phyloP scores from a whole-genome alignment of 2,888 invertebrate species.

The Papilio elwesi region DNA sequence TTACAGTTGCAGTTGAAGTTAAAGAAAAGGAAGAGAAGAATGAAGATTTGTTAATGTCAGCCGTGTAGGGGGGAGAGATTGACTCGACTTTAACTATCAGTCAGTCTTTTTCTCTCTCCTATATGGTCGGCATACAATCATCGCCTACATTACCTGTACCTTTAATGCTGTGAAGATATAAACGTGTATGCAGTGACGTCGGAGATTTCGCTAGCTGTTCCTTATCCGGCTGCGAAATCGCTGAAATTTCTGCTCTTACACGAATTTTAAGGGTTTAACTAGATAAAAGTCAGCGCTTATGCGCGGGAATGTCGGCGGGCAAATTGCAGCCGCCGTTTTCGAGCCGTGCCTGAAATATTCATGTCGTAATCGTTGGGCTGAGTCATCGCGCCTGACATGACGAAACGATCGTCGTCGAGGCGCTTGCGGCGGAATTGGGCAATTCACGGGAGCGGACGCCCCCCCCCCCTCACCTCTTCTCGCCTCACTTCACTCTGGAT shows the following conservation, averaged over 20 bases:
- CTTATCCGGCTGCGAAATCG: conserved; percentile 77
- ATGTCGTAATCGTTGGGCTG: conserved; percentile 67
- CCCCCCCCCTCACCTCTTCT: conserved; percentile 48
- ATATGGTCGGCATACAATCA: conserved; percentile 83
- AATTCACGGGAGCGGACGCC: conserved; percentile 71
- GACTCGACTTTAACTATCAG: conserved; percentile 86
- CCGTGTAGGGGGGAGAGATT: conserved; percentile 87
- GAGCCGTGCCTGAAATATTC: conserved; percentile 54
- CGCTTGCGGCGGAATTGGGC: conserved; percentile 72
- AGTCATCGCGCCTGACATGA: conserved; percentile 69
- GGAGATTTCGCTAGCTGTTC: conserved; percentile 80
- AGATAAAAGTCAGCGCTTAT: neutral
- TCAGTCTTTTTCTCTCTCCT: conserved; percentile 93
- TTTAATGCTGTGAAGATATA: conserved; percentile 42
- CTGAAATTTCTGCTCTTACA: conserved; percentile 80
- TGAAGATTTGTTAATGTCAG: conserved; percentile 62
- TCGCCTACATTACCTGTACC: conserved; percentile 47
- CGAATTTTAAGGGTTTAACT: conserved; percentile 46
- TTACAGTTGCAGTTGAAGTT: conserved; percentile 56
- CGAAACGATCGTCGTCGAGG: conserved; percentile 68
- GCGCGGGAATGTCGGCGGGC: neutral
- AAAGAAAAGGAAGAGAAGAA: conserved; percentile 51
- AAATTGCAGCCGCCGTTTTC: neutral
- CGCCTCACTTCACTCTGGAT: conserved; percentile 49
- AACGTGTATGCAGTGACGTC: conserved; percentile 79